Evolutionary conservation across 2,888 invertebrate species (phyloP).

Genomic region (Lamellibrachia satsuma): DNA sequence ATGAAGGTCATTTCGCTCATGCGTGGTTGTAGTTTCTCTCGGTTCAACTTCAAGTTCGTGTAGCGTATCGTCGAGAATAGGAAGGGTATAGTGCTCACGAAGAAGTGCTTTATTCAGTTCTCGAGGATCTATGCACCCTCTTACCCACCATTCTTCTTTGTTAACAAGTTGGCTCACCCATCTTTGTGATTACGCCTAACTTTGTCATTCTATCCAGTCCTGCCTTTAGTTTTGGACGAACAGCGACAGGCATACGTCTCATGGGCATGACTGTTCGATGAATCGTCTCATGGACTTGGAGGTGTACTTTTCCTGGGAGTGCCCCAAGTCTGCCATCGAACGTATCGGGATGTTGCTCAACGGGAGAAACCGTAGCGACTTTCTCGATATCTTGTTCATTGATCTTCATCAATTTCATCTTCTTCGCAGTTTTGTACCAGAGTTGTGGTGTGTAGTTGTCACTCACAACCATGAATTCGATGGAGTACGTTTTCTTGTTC

Average conservation of each 20-base stretch:
- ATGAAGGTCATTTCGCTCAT: conserved; percentile 25
- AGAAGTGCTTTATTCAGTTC: conserved; percentile 31
- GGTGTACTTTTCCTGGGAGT: not conserved
- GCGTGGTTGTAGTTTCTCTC: not conserved
- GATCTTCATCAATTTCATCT: not conserved
- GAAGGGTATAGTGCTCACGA: conserved; percentile 39
- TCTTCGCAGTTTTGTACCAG: not conserved
- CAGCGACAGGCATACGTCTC: not conserved
- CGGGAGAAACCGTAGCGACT: not conserved
- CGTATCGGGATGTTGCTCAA: not conserved
- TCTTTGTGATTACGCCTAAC: conserved; percentile 34
- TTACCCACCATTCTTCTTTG: not conserved
- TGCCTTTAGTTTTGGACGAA: not conserved
- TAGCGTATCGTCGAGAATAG: conserved; percentile 41
- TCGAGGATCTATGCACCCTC: not conserved
- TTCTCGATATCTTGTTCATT: not conserved
- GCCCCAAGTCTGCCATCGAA: not conserved
- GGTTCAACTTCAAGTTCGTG: conserved; percentile 33
- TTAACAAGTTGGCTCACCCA: conserved; percentile 36
- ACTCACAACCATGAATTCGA: too few species aligned
- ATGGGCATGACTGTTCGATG: not conserved
- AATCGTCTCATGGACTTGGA: not conserved
- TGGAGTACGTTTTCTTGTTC: too few species aligned
- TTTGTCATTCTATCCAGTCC: not conserved
- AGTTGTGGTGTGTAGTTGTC: not conserved